Conservation (phyloP, 1,140 invertebrate species). For the Ips nitidus region DNA sequence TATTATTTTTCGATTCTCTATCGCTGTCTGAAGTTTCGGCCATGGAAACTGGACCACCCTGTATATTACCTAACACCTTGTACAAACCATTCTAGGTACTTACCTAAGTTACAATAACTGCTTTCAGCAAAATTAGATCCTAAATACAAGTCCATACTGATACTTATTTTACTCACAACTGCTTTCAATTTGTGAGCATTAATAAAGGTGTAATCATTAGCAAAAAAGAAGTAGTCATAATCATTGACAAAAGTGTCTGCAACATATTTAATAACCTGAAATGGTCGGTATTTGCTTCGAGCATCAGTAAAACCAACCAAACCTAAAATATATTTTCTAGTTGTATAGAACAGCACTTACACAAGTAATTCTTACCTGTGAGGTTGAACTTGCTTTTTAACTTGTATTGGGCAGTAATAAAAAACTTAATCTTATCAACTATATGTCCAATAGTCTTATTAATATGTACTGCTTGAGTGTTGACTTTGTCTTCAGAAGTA, state of each 20-base stretch:
- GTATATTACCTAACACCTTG: no score
- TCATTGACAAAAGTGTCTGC: slow-evolving; percentile 84
- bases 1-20: no score
- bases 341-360: background rate
- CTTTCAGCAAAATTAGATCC: slow-evolving; percentile 59
- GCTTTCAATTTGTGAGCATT: slow-evolving; percentile 70
- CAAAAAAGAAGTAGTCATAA: slow-evolving; percentile 88
- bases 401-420: slow-evolving; percentile 67
- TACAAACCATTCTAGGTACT: no score
- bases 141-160: slow-evolving; percentile 78
- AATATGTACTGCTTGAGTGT: slow-evolving; percentile 69
- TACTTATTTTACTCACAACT: slow-evolving; percentile 74
- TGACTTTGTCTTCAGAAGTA: slow-evolving; percentile 70
- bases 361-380: slow-evolving; percentile 52
- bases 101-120: slow-evolving; percentile 68
- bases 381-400: slow-evolving; percentile 66
- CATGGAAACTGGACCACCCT: no score
- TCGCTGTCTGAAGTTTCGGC: no score
- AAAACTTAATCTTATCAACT: slow-evolving; percentile 77
- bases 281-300: slow-evolving; percentile 70
- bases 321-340: slow-evolving; percentile 43
- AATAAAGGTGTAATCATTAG: slow-evolving; percentile 79
- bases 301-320: slow-evolving; percentile 82
- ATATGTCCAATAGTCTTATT: slow-evolving; percentile 80
- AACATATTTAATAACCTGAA: slow-evolving; percentile 87